Evolutionary conservation across 2,113 vertebrate species (phyloP).

Genomic region (Ciconia maguari): DNA sequence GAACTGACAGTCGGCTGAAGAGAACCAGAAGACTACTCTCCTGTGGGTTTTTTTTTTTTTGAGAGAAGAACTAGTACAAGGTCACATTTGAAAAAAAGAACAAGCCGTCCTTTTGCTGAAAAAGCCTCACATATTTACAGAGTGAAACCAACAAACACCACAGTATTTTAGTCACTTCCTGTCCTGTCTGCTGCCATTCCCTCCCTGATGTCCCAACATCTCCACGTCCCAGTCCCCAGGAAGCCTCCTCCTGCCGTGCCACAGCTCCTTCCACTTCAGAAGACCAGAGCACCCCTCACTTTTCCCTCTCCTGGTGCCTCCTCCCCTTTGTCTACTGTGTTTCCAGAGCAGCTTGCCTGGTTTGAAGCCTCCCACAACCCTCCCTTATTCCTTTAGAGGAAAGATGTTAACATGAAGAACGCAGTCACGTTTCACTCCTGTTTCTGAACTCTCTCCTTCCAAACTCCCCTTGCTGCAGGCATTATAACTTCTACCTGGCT

Average conservation of each 20-base stretch:
- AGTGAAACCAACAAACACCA: background rate
- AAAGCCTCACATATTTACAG: background rate
- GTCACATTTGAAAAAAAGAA: slow-evolving; percentile 11
- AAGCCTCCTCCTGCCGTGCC: background rate
- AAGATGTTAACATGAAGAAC: background rate
- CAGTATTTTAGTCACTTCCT: slow-evolving; percentile 29
- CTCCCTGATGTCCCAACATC: background rate
- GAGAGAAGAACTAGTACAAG: background rate
- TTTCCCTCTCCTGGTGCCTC: background rate
- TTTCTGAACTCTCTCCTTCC: background rate
- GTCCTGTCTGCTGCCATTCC: background rate
- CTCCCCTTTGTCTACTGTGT: background rate
- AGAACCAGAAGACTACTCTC: background rate
- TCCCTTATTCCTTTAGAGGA: background rate
- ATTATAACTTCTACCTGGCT: background rate
- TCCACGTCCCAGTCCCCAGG: background rate
- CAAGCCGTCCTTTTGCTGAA: background rate
- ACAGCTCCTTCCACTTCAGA: background rate
- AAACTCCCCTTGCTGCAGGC: background rate
- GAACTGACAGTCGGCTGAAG: background rate
- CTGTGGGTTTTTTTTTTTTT: background rate
- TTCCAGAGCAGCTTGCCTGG: background rate
- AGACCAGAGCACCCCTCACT: background rate
- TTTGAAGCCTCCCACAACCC: background rate
- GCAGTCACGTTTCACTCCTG: no score